Percentiles rank a stretch among this genome's conserved stretches.
These are phyloP conservation scores for Creontiades dilutus DNA, from an alignment of 2,888 invertebrate species.

Conservation along the genomic window DNA sequence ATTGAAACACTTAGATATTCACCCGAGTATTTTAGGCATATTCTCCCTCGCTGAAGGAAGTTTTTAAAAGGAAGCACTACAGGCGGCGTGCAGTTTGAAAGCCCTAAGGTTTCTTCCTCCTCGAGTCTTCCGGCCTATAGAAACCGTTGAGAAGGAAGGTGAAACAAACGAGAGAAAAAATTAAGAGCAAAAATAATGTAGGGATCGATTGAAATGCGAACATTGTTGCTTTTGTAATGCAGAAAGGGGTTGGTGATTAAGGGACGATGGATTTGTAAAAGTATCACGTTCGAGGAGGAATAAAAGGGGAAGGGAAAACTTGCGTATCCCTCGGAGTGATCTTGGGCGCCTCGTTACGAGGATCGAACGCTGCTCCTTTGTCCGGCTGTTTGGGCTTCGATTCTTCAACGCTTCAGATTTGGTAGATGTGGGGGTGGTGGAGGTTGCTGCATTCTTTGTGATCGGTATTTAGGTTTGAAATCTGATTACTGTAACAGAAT, in stretches of 20 bases:
- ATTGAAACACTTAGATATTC: not conserved
- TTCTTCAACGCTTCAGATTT: not conserved
- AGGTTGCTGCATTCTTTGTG: no score
- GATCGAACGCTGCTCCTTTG: not conserved
- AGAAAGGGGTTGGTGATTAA: slow-evolving; percentile 48
- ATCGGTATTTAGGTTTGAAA: no score
- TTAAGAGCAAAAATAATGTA: slow-evolving; percentile 26
- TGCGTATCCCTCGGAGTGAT: slow-evolving; percentile 44
- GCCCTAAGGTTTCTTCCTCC: not conserved
- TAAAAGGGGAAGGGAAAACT: slow-evolving; percentile 24
- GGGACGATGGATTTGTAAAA: slow-evolving; percentile 45
- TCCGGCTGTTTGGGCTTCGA: not conserved
- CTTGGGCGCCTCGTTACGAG: slow-evolving; percentile 1
- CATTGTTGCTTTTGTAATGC: slow-evolving; percentile 36
- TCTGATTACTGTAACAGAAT: no score
- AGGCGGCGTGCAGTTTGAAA: not conserved
- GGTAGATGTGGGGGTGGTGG: no score
- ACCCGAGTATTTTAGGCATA: not conserved
- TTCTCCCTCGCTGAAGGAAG: not conserved
- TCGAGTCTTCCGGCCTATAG: not conserved
- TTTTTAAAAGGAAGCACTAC: not conserved
- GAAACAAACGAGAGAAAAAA: not conserved
- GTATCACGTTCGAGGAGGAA: slow-evolving; percentile 61
- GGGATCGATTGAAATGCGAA: slow-evolving; percentile 55
- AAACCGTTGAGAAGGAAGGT: not conserved